Evolutionary conservation across 2,113 vertebrate genomes (phyloP).

Genomic region (Syrmaticus mikado): DNA sequence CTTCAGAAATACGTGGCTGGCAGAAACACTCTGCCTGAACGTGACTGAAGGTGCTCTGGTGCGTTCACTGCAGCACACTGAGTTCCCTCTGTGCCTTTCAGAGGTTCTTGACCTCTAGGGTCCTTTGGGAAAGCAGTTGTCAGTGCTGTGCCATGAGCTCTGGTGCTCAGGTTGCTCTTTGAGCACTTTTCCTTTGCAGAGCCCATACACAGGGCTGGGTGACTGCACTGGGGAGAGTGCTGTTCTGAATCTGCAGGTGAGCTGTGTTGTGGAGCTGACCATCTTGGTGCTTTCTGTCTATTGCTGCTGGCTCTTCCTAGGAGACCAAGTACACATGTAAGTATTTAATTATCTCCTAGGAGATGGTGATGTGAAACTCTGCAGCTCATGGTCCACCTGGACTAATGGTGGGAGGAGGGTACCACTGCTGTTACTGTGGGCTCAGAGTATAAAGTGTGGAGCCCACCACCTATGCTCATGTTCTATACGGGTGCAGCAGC

Average conservation of each 20-base stretch:
- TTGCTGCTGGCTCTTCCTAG: neutral
- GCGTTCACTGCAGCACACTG: fast-evolving
- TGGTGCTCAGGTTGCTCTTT: too few relatives aligned
- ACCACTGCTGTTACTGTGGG: neutral
- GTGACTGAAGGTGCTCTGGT: neutral
- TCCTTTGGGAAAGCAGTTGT: neutral
- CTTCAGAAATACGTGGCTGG: neutral
- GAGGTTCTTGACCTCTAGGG: too few relatives aligned
- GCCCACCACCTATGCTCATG: too few relatives aligned
- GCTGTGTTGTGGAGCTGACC: neutral
- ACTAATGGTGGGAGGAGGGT: neutral
- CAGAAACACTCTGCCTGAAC: neutral
- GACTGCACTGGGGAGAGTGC: fast-evolving
- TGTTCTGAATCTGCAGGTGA: too few relatives aligned
- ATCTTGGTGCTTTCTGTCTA: neutral
- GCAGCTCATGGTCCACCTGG: neutral
- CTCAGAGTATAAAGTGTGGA: neutral
- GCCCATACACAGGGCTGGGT: neutral
- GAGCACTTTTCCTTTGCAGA: neutral
- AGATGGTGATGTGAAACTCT: neutral
- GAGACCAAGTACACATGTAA: neutral
- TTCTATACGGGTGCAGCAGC: neutral
- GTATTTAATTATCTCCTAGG: neutral
- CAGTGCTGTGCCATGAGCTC: fast-evolving
- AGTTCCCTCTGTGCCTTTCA: fast-evolving